Evolutionary conservation across 1,140 invertebrate genomes (phyloP).

Genomic region (Eupristina koningsbergeri): DNA sequence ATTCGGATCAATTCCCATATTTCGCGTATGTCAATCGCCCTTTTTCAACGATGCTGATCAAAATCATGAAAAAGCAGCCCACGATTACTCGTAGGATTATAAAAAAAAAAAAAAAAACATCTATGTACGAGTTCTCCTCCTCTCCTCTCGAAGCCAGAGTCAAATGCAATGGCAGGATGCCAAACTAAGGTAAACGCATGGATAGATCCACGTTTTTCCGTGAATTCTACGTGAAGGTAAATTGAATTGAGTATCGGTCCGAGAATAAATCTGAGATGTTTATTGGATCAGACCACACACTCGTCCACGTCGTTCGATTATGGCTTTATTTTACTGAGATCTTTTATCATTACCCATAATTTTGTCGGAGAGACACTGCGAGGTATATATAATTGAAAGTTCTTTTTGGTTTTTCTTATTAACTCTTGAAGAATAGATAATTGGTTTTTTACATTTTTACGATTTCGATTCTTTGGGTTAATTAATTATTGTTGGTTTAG

Average conservation of each 20-base stretch:
- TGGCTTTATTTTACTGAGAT: background rate
- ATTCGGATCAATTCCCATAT: background rate
- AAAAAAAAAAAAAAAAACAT: conserved; percentile 13
- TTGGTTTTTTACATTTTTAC: too few species aligned
- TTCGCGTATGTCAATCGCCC: background rate
- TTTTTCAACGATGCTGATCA: conserved; percentile 17
- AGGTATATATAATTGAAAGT: too few species aligned
- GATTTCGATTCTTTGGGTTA: too few species aligned
- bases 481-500: too few species aligned
- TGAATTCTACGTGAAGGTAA: conserved; percentile 63
- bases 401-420: too few species aligned
- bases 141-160: background rate
- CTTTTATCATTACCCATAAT: background rate
- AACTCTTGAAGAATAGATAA: too few species aligned
- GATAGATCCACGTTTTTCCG: conserved; percentile 44
- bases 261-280: conserved; percentile 63
- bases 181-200: conserved; percentile 55
- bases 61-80: conserved; percentile 6
- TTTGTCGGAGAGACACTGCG: too few species aligned
- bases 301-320: conserved; percentile 23
- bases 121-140: conserved; percentile 1
- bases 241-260: conserved; percentile 65
- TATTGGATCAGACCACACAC: conserved; percentile 57
- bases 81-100: conserved; percentile 8
- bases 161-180: conserved; percentile 54